Base-by-base conservation (phyloP, 2,797 vertebrate species). In the Oryzias sinensis region DNA sequence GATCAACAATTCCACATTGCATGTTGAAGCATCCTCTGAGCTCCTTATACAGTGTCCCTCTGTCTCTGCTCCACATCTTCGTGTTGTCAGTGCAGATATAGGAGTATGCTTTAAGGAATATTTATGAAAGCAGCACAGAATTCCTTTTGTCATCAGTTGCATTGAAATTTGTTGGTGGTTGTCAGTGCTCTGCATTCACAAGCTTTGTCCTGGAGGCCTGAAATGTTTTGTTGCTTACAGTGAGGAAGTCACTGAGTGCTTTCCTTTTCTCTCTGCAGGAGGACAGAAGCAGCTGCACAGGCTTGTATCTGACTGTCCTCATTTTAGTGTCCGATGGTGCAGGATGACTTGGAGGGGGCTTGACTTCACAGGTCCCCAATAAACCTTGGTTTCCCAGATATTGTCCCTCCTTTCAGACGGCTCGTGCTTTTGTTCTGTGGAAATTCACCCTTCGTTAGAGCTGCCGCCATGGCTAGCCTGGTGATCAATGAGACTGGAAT, bases 401-500 rank as follows among this genome's bases (percentile, higher is more conserved):
- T 76, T 68, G 13, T 6, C 46, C 52, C 56, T 74, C 50, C 45
- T 58, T 54, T 53, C 9, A 11, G 33, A 37, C 33, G 9, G 9
- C 33, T 37, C 1, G 33, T 27, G 43, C 48, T 6, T 18, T 58
- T 67, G 58, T 33, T 72, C 45, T 45, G 29, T 33, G 49, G 49
- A 42, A 52, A 13, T 8, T 2, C 4, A 8, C 7, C 18, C 41
- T 33, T 15, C 33, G 1, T 65, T 49, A 1, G 43, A 49, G 16
- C 70, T 5, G 53, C 49, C 72, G 53, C 45, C 65, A 93, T 93
- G 92, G 88, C 92, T 2, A 90, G 90, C 68, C 84, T 92, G 70
- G 91, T 82, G 76, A 74, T 92, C 37, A 93, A 97, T 60, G 92
- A 95, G 86, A 97, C 93, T 52, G 92, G 94, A 74, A 93, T 96